Evolutionary conservation across 1,140 invertebrate species (phyloP).

Genomic region (Pararge aegeria): DNA sequence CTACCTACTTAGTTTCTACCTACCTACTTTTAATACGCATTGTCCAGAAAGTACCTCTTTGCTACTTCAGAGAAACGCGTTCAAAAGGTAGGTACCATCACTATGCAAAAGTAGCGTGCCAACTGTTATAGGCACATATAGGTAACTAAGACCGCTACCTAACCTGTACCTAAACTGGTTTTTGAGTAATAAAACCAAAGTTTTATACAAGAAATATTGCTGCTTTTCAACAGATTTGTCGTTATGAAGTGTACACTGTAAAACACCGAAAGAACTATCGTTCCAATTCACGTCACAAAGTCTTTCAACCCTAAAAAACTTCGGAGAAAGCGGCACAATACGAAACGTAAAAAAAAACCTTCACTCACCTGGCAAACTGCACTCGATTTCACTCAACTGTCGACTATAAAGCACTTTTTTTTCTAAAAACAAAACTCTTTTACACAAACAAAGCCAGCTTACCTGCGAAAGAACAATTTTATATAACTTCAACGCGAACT

Average conservation of each 20-base stretch:
- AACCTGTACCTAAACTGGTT: slow-evolving; percentile 7
- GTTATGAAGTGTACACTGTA: neutral
- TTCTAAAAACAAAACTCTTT: slow-evolving; percentile 40
- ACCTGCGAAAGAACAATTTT: slow-evolving; percentile 59
- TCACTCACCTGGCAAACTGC: slow-evolving; percentile 44
- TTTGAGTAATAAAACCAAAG: neutral
- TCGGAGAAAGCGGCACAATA: slow-evolving; percentile 41
- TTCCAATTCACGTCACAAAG: slow-evolving; percentile 25
- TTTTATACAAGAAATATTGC: neutral
- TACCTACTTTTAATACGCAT: too few species aligned
- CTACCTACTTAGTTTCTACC: too few species aligned
- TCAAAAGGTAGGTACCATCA: neutral
- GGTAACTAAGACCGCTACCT: neutral
- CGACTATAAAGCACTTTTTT: slow-evolving; percentile 42
- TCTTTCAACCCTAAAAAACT: slow-evolving; percentile 36
- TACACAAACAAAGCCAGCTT: slow-evolving; percentile 44
- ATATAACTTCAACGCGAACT: slow-evolving; percentile 51
- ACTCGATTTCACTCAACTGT: slow-evolving; percentile 54
- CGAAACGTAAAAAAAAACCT: slow-evolving; percentile 31
- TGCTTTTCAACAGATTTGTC: neutral
- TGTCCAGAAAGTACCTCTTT: neutral
- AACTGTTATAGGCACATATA: neutral
- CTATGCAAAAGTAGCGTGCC: slow-evolving; percentile 3
- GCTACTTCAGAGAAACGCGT: neutral
- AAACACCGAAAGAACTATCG: slow-evolving; percentile 18